Conservation (phyloP, 1,140 invertebrate species). For the Lysiphlebus fabarum region DNA sequence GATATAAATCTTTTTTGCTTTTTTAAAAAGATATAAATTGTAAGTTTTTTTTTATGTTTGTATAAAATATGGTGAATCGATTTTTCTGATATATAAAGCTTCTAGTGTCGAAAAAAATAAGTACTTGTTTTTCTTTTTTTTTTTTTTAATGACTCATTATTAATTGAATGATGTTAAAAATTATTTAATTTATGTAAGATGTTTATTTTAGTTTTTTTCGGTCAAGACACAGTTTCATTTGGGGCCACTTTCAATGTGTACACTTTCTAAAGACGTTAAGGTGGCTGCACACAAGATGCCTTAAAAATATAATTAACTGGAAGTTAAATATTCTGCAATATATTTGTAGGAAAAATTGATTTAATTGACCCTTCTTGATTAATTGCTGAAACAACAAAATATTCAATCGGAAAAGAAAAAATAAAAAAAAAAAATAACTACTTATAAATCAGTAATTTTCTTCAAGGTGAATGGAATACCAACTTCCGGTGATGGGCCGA, state of each 20-base stretch:
- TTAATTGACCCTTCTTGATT: neutral
- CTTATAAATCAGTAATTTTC: too few relatives aligned
- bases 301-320: constrained; percentile 28
- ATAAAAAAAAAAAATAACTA: neutral
- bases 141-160: neutral
- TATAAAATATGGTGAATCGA: too few relatives aligned
- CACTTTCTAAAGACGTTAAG: constrained; percentile 50
- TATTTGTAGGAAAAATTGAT: constrained; percentile 8
- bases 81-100: too few relatives aligned
- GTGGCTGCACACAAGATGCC: constrained; percentile 34
- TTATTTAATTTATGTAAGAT: neutral
- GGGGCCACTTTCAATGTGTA: constrained; percentile 18
- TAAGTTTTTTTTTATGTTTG: too few relatives aligned
- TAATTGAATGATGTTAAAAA: neutral
- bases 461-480: too few relatives aligned
- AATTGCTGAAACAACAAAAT: neutral
- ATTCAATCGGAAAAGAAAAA: neutral
- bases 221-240: constrained; percentile 22
- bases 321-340: constrained; percentile 26
- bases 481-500: too few relatives aligned
- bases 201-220: constrained; percentile 16
- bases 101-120: too few relatives aligned
- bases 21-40: too few relatives aligned
- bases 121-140: neutral
- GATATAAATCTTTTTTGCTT: constrained; percentile 14